These are phyloP conservation scores for Leptoclinus maculatus DNA, from an alignment of 2,797 vertebrate genomes.

Conservation along the genomic window DNA sequence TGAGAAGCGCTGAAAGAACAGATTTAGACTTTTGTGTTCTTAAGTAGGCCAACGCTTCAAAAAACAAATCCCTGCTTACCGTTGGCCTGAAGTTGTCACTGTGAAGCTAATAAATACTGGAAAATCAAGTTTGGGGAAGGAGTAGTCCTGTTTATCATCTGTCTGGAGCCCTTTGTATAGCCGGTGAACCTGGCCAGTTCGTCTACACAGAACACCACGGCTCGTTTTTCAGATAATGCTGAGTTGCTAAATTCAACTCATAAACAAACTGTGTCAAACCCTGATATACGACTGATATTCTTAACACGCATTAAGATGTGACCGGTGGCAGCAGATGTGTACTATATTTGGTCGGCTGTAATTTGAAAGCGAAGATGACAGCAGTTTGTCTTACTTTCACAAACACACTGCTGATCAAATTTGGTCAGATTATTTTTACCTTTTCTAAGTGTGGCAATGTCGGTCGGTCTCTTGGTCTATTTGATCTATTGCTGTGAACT, in stretches of 20 bases:
- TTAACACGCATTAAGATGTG: conserved; percentile 49
- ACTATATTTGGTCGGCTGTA: conserved; percentile 46
- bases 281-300: conserved; percentile 44
- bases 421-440: neutral
- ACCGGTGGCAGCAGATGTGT: conserved; percentile 40
- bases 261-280: conserved; percentile 55
- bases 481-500: neutral
- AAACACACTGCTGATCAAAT: conserved; percentile 14
- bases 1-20: conserved; percentile 60
- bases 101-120: conserved; percentile 39
- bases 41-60: conserved; percentile 45
- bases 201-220: neutral
- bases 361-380: conserved; percentile 22
- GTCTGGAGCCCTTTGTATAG: conserved; percentile 27
- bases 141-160: conserved; percentile 17
- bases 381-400: conserved; percentile 28
- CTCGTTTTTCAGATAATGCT: conserved; percentile 56
- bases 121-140: conserved; percentile 8
- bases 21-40: conserved; percentile 64
- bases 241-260: conserved; percentile 53
- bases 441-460: neutral
- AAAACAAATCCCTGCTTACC: conserved; percentile 57
- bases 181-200: conserved; percentile 15
- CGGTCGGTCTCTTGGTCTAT: neutral
- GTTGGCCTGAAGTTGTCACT: conserved; percentile 39